Conservation (phyloP, 2,888 invertebrate species). For the Pycnomerus fuliginosus region DNA sequence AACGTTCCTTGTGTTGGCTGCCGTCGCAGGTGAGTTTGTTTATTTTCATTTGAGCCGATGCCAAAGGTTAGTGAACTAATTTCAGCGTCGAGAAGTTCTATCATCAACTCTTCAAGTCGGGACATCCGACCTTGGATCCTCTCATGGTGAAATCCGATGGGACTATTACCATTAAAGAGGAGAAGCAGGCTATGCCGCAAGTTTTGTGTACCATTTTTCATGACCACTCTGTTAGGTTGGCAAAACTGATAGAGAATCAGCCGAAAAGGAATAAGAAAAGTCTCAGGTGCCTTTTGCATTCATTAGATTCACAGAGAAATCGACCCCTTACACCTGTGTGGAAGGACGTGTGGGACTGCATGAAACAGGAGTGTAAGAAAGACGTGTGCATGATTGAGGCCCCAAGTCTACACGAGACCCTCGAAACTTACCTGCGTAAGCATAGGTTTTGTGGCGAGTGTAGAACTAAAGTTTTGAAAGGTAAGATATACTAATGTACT, state of each 20-base stretch:
- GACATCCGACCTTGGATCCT: slow-evolving; percentile 86
- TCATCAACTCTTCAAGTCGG: slow-evolving; percentile 79
- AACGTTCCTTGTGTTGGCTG: slow-evolving; percentile 94
- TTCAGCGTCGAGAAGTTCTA: slow-evolving; percentile 86
- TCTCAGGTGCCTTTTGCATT: slow-evolving; percentile 84
- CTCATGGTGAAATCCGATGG: slow-evolving; percentile 75
- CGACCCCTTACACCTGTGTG: slow-evolving; percentile 71
- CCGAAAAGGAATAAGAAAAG: slow-evolving; percentile 85
- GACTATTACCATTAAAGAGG: slow-evolving; percentile 76
- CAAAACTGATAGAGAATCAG: slow-evolving; percentile 76
- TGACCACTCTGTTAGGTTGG: slow-evolving; percentile 79
- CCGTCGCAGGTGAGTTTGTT: slow-evolving; percentile 70
- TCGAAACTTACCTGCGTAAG: slow-evolving; percentile 88
- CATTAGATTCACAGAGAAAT: slow-evolving; percentile 82
- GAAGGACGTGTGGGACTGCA: slow-evolving; percentile 83
- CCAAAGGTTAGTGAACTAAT: slow-evolving; percentile 29
- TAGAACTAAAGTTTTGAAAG: slow-evolving; percentile 78
- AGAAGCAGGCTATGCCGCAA: slow-evolving; percentile 77
- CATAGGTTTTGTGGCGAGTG: slow-evolving; percentile 94
- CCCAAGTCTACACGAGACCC: slow-evolving; percentile 77
- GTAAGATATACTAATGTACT: slow-evolving; percentile 30
- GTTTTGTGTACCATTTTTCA: slow-evolving; percentile 81
- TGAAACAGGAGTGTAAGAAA: slow-evolving; percentile 76
- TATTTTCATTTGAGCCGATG: no score
- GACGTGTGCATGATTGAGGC: slow-evolving; percentile 88